A percentile compares a stretch with the other conserved stretches of the same genome.
Evolutionary conservation across 2,888 invertebrate genomes (phyloP).

Genomic region (Hydrotaea cyrtoneurina): DNA sequence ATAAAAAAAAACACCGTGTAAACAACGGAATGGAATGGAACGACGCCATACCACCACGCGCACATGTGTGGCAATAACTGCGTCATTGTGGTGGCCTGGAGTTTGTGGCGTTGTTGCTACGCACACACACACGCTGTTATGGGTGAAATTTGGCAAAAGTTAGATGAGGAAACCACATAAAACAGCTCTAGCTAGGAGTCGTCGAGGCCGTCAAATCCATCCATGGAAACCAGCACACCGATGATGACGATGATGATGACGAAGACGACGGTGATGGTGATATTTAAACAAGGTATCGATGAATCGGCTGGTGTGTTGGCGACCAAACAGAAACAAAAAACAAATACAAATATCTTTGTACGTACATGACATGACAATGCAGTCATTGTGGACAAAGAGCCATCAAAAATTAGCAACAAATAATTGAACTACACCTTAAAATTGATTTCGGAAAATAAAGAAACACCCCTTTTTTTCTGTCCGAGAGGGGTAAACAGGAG

Average conservation of each 20-base stretch:
- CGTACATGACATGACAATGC: background rate
- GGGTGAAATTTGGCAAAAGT: background rate
- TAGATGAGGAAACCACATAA: background rate
- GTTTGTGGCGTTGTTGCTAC: background rate
- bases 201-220: background rate
- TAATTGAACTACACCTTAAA: constrained; percentile 21
- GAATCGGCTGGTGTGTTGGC: background rate
- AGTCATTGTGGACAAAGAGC: background rate
- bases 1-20: background rate
- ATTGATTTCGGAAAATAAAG: background rate
- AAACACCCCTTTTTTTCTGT: too few species aligned
- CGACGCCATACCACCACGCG: background rate
- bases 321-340: background rate
- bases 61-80: background rate
- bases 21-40: background rate
- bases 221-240: background rate
- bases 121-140: background rate
- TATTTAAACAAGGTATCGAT: constrained; percentile 2
- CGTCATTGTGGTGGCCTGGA: background rate
- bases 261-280: background rate
- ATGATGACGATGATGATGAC: too few species aligned
- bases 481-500: background rate
- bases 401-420: constrained; percentile 10
- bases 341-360: background rate
- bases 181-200: background rate